These are phyloP conservation scores for Gymnogyps californianus DNA, from an alignment of 2,113 vertebrate genomes.

Conservation along the genomic window DNA sequence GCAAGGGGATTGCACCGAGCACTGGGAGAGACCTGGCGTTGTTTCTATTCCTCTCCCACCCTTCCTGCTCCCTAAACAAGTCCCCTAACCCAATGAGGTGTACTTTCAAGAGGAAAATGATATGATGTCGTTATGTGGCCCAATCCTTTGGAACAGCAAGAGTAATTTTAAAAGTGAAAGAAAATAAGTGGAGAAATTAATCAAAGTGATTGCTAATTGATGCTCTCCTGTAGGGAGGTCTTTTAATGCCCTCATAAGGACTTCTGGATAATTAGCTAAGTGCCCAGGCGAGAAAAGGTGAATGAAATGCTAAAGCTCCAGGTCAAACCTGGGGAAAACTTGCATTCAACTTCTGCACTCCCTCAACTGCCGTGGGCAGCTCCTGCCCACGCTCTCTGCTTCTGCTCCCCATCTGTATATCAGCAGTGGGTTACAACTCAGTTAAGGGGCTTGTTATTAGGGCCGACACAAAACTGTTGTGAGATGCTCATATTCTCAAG, in stretches of 20 bases:
- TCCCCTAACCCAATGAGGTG: background rate
- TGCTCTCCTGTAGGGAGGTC: background rate
- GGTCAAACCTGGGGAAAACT: background rate
- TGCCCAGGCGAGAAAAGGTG: background rate
- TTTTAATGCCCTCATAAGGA: background rate
- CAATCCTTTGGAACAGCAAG: background rate
- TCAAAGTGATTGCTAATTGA: background rate
- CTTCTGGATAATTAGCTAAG: background rate
- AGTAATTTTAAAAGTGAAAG: background rate
- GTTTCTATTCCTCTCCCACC: background rate
- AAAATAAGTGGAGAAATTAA: background rate
- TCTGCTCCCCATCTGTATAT: background rate
- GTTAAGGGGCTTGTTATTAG: background rate
- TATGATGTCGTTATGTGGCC: background rate
- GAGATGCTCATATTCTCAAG: background rate
- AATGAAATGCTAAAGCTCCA: background rate
- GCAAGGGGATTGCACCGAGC: background rate
- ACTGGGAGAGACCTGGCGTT: background rate
- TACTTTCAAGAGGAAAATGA: background rate
- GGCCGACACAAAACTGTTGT: background rate
- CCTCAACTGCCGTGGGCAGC: background rate
- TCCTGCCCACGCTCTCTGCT: background rate
- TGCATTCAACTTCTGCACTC: background rate
- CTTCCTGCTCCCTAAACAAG: background rate
- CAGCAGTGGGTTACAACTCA: background rate